These are phyloP conservation scores for Cataglyphis albicans DNA, from an alignment of 2,888 invertebrate species.

Conservation along the genomic window DNA sequence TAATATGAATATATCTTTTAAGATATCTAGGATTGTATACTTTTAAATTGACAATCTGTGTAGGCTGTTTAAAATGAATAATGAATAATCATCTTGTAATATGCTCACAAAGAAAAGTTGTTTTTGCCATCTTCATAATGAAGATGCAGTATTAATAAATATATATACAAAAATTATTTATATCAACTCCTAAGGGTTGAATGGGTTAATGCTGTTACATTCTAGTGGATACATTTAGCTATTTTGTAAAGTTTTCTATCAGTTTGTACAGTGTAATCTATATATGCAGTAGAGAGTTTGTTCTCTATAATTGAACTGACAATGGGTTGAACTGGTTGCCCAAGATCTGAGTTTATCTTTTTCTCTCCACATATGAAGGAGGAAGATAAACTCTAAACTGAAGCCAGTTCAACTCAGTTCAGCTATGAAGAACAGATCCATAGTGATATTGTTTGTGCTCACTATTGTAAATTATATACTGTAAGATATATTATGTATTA, in stretches of 20 bases:
- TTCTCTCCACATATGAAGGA: too few relatives aligned
- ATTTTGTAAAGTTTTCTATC: conserved; percentile 54
- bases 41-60: conserved; percentile 45
- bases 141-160: conserved; percentile 1
- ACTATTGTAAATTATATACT: conserved; percentile 48
- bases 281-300: conserved; percentile 17
- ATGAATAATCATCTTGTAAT: conserved; percentile 13
- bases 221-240: conserved; percentile 37
- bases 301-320: too few relatives aligned
- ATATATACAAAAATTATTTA: conserved; percentile 38
- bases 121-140: conserved; percentile 32
- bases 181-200: conserved; percentile 2
- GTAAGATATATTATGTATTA: conserved; percentile 40
- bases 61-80: conserved; percentile 21
- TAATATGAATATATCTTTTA: conserved; percentile 18
- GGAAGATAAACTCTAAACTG: too few relatives aligned
- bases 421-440: neutral
- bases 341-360: too few relatives aligned
- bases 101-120: neutral
- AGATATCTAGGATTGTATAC: conserved; percentile 32
- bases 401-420: too few relatives aligned
- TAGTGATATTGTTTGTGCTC: conserved; percentile 44
- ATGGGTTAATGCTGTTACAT: conserved; percentile 39
- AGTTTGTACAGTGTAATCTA: conserved; percentile 54
- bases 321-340: too few relatives aligned